Evolutionary conservation across 1,140 invertebrate genomes (phyloP), one percentile per base, ranked within the genome.

Genomic region (Drosophila watanabei): DNA sequence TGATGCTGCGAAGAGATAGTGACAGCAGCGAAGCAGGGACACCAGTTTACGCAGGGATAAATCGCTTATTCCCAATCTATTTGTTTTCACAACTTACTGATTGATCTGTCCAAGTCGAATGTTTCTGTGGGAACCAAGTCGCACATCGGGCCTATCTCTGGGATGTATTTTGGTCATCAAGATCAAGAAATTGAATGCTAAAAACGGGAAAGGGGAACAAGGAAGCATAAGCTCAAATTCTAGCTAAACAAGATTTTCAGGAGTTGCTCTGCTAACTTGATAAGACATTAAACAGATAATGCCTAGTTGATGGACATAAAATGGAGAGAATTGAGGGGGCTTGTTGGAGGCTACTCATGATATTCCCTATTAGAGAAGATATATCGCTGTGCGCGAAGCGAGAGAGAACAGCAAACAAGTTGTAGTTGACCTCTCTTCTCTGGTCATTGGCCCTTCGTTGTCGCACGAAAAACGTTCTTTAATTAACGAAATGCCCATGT

Each of bases 381-480:
- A 46, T 57, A 35, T 41, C 37, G 33, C 7, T 57, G 33, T 35
- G 20, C 37, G 13, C 18, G 8, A n/a, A n/a, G n/a, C 16, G 28
- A 62, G 16, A 24, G 16, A 18, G 18, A 57, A 28, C 20, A n/a
- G 48, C 73, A 73, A 73, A 49, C 79, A 68, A 73, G 18, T 41
- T 39, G 37, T 28, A 41, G 24, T 58, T 84, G 81, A 84, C 79
- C 79, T 68, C 65, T 77, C 59, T 61, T 28, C 66, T 16, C 46
- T 86, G 78, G 82, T 84, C 73, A 75, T 66, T 86, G 73, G 59
- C 79, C 82, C 33, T 35, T 54, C 51, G 32, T 37, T 35, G 65
- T 49, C 32, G 33, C 57, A 73, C 54, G 39, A 72, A 60, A 71
- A 73, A 75, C n/a, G 71, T 75, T 60, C 56, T 73, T 73, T 75